Evolutionary conservation across 2,888 invertebrate species (phyloP).

Genomic region (Pseudococcus longispinus): DNA sequence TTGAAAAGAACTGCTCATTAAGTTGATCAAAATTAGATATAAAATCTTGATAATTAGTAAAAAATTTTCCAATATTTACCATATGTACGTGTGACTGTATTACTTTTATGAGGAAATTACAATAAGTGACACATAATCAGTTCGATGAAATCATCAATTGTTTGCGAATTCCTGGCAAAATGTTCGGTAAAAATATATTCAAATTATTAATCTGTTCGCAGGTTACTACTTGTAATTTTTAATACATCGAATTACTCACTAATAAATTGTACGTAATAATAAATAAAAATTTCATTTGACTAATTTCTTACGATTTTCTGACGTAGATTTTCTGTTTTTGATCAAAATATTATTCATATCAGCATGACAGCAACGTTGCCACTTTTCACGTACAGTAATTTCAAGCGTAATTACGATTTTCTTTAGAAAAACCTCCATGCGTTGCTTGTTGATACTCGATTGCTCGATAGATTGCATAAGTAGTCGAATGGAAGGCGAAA

Average conservation of each 20-base stretch:
- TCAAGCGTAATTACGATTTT: neutral
- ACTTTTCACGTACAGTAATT: neutral
- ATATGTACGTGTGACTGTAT: neutral
- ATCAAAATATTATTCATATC: neutral
- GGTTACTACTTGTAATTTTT: neutral
- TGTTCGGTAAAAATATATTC: neutral
- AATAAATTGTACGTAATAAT: neutral
- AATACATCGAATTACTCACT: neutral
- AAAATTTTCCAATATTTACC: neutral
- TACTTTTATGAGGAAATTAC: neutral
- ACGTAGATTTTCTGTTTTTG: neutral
- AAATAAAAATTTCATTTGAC: no score
- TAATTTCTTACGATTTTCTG: no score
- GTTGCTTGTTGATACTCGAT: no score
- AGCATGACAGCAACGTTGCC: neutral
- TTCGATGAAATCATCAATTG: neutral
- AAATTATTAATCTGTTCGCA: neutral
- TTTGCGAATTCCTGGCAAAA: neutral
- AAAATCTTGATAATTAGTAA: neutral
- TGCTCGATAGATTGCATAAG: no score
- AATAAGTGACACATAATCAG: slow-evolving; percentile 15
- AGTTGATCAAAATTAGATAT: neutral
- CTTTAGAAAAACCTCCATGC: neutral
- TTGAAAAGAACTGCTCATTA: neutral
- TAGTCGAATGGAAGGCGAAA: no score